Evolutionary conservation across 2,797 vertebrate genomes (phyloP).

Genomic region (Dipus sagitta): DNA sequence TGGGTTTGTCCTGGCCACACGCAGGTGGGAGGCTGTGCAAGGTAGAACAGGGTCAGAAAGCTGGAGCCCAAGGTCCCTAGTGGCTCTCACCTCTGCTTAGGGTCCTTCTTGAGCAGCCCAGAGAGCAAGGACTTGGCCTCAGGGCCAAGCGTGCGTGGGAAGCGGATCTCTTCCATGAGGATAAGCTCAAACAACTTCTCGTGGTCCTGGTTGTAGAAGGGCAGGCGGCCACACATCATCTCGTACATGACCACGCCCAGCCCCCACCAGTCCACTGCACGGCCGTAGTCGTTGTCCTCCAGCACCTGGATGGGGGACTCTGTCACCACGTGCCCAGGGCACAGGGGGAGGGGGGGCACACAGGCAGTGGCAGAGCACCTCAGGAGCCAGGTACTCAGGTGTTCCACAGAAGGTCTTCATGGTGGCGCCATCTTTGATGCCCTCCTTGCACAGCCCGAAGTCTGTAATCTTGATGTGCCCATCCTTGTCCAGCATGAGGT

Average conservation of each 20-base stretch:
- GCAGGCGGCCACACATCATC: constrained; percentile 98
- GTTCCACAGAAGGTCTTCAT: constrained; percentile 99
- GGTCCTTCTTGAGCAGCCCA: constrained; percentile 97
- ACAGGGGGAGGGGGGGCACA: not conserved
- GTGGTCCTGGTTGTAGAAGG: constrained; percentile 98
- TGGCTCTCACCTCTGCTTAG: constrained; percentile 92
- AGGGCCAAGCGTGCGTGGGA: constrained; percentile 95
- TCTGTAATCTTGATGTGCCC: constrained; percentile 99
- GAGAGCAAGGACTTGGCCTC: constrained; percentile 96
- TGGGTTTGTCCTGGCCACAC: too few species aligned
- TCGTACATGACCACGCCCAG: constrained; percentile 99
- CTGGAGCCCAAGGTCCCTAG: accelerated
- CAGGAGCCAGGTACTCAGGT: constrained; percentile 97
- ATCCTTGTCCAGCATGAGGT: constrained; percentile 99
- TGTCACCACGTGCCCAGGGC: not conserved
- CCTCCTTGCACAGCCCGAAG: constrained; percentile 98
- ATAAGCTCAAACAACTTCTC: constrained; percentile 99
- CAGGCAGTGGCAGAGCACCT: constrained; percentile 87
- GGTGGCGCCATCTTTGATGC: constrained; percentile 97
- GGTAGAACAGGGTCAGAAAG: not conserved
- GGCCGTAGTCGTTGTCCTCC: constrained; percentile 97
- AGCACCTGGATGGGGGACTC: constrained; percentile 91
- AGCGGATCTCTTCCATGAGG: constrained; percentile 98
- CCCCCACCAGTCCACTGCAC: constrained; percentile 99
- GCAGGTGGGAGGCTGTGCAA: not conserved